Base-by-base conservation (phyloP, 2,888 invertebrate species). In the Chloroclysta siterata region DNA sequence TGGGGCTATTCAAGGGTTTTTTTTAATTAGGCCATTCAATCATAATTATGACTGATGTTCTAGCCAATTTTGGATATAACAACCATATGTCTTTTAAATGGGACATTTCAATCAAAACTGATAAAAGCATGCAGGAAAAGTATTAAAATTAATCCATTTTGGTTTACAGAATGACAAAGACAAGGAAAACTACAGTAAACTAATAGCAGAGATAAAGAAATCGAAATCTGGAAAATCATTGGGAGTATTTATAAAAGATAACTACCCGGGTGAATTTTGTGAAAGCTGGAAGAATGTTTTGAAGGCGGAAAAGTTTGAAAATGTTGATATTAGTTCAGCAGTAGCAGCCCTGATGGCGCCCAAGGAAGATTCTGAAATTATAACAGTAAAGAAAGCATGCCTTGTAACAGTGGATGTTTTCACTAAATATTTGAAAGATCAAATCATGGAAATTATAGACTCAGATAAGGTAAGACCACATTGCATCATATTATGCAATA, bases 391-490 rank as follows among this genome's bases (percentile, higher is more conserved):
- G 81, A 98, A 98, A 90, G 99, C 99, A 0, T 97, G 97, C 75
- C 93, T 97, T 82, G 98, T 98, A 11, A 97, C 99, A 10, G 97
- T 97, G 60, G 99, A 99, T 90, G 96, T 99, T 13, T 99, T 99
- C 86, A 97, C 96, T 53, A 99, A 99, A 87, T 99, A 98, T 89
- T 94, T 99, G 47, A 98, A 98, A 86, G 98, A 99, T 88, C 98
- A 99, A 89, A 97, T 99, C 71, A 98, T 99, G 97, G 99, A 99
- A 86, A 98, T 99, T 73, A 98, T 99, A 81, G 99, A 99, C 94
- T 96, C 98, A 5, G 99, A 99, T 84, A 98, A 97, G 94, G 96
- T 96, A 85, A 82, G 76, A 55, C 15, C 58, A 52, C 14, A 51
- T 50, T 54, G 53, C 54, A 50, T n/a, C 36, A 62, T 5, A 41